A percentile compares a stretch with the other conserved stretches of the same genome.
Conservation (phyloP, 2,888 invertebrate species). For the Coecobrya sp. region DNA sequence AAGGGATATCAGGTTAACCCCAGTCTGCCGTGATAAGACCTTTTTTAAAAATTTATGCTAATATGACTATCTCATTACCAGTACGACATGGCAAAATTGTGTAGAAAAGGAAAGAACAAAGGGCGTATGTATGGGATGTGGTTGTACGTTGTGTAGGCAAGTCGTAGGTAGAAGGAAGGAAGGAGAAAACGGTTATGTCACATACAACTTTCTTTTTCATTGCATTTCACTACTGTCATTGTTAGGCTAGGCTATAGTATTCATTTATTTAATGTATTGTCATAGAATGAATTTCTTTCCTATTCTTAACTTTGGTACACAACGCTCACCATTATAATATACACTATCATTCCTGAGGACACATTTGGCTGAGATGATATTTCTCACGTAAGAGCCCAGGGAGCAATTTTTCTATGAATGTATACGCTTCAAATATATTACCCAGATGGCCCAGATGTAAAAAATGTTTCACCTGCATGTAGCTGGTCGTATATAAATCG, state of each 20-base stretch:
- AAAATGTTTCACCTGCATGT: not conserved
- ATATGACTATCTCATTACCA: slow-evolving; percentile 64
- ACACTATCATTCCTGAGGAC: not conserved
- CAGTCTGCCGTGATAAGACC: slow-evolving; percentile 33
- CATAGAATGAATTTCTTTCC: not conserved
- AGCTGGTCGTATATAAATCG: not conserved
- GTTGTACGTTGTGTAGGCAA: not conserved
- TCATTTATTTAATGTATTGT: slow-evolving; percentile 39
- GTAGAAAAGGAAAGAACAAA: not conserved
- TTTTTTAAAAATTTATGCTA: slow-evolving; percentile 67
- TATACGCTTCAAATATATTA: not conserved
- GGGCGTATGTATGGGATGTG: not conserved
- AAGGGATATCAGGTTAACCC: not conserved
- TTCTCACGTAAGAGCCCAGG: slow-evolving; percentile 63
- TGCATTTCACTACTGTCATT: not conserved
- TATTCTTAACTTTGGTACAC: not conserved
- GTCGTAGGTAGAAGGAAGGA: not conserved
- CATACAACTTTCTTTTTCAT: not conserved
- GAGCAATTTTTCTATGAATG: slow-evolving; percentile 52
- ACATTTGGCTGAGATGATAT: slow-evolving; percentile 58
- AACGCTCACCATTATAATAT: not conserved
- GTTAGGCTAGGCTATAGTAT: not conserved
- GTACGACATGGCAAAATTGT: not conserved
- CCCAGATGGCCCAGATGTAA: not conserved
- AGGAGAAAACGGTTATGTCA: not conserved